phyloP scores from a whole-genome alignment of 1,140 invertebrate genomes.

The Nasonia vitripennis region DNA sequence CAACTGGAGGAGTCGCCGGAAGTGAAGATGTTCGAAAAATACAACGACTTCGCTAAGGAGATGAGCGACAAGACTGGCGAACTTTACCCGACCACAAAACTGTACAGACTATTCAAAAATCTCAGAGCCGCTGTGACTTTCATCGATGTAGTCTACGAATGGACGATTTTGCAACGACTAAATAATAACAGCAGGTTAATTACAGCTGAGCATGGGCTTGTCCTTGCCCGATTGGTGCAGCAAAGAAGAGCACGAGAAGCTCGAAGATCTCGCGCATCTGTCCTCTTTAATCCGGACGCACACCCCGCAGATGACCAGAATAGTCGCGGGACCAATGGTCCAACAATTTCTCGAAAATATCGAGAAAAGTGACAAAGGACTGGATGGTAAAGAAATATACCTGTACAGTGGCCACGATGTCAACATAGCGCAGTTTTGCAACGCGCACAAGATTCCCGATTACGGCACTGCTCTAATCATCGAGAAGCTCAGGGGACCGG shows the following conservation, averaged over 20 bases:
- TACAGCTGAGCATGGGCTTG: not conserved
- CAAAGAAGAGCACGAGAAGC: not conserved
- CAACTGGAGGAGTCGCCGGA: no score
- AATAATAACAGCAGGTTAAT: no score
- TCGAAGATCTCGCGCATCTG: not conserved
- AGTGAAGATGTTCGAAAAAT: no score
- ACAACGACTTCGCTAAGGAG: no score
- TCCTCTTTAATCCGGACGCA: not conserved
- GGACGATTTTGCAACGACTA: no score
- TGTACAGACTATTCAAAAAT: not conserved
- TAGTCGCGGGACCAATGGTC: not conserved
- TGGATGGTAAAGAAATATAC: not conserved
- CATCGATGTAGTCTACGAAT: not conserved
- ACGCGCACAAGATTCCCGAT: not conserved
- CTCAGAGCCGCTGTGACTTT: not conserved
- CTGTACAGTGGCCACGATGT: constrained; percentile 12
- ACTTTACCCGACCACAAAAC: no score
- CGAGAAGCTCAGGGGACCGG: not conserved
- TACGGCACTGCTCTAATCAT: not conserved
- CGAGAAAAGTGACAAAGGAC: not conserved
- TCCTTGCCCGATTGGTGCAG: constrained; percentile 13
- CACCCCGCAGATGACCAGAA: not conserved
- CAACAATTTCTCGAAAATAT: not conserved
- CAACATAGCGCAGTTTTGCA: not conserved
- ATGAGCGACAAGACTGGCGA: no score